Percentiles rank a stretch among this genome's conserved stretches.
phyloP scores from a whole-genome alignment of 2,113 vertebrate species.

The Pyxicephalus adspersus region DNA sequence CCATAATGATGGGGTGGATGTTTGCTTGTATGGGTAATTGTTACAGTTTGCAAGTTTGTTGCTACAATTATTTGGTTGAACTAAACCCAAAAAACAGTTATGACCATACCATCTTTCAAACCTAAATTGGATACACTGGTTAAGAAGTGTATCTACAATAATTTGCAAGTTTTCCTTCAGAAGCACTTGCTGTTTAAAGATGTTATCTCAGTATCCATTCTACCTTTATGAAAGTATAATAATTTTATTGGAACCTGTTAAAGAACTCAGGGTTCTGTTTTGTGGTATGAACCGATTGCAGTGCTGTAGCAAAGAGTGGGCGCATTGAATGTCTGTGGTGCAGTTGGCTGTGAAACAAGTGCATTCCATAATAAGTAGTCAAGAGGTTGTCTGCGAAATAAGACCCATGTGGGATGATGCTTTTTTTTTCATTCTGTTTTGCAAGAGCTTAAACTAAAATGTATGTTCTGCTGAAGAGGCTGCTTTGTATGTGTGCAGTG shows the following conservation, averaged over 20 bases:
- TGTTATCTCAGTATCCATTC: too few species aligned
- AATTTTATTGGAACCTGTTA: neutral
- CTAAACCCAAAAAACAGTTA: neutral
- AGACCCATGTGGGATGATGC: constrained; percentile 39
- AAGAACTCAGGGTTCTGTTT: neutral
- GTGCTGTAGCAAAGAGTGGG: constrained; percentile 1
- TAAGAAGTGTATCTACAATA: too few species aligned
- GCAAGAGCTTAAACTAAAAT: constrained; percentile 43
- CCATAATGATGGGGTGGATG: too few species aligned
- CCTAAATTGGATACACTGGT: neutral
- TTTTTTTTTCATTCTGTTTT: constrained; percentile 41
- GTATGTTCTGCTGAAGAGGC: constrained; percentile 17
- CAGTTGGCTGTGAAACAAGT: constrained; percentile 47
- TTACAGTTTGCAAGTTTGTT: neutral
- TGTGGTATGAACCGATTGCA: neutral
- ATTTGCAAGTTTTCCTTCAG: too few species aligned
- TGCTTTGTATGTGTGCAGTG: neutral
- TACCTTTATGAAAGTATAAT: neutral
- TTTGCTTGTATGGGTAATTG: too few species aligned
- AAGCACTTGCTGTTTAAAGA: too few species aligned
- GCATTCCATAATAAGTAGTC: constrained; percentile 53
- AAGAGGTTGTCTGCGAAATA: constrained; percentile 38
- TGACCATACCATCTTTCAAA: neutral
- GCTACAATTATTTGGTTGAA: neutral
- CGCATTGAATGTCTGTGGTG: constrained; percentile 45